These are phyloP conservation scores for Astyanax mexicanus DNA, from an alignment of 2,797 vertebrate genomes.

Conservation along the genomic window DNA sequence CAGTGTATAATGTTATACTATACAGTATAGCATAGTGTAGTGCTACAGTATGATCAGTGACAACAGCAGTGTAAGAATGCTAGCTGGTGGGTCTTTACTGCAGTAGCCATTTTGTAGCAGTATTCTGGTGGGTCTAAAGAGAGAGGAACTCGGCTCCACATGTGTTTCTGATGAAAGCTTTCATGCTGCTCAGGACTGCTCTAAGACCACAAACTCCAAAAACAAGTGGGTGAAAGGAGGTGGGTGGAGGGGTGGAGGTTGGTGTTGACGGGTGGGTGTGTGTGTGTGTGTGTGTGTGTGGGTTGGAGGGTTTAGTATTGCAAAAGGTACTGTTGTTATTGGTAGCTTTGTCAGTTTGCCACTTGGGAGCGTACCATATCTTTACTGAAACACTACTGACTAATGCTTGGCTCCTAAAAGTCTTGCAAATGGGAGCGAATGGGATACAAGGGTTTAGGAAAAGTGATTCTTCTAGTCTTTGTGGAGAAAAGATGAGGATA, in stretches of 20 bases:
- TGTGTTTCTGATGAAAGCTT: constrained; percentile 57
- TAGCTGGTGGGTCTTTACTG: constrained; percentile 20
- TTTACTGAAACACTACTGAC: too few species aligned
- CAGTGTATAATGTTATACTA: too few species aligned
- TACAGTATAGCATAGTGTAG: too few species aligned
- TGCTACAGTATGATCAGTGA: too few species aligned
- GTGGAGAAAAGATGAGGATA: too few species aligned
- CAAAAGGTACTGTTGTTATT: constrained; percentile 57
- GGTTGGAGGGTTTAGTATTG: constrained; percentile 48
- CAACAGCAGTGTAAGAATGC: constrained; percentile 9
- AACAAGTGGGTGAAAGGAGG: constrained; percentile 43
- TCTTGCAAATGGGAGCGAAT: too few species aligned
- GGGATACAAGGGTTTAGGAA: too few species aligned
- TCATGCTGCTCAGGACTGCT: constrained; percentile 39
- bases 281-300: too few species aligned
- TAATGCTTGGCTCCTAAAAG: too few species aligned
- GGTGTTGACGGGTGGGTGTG: constrained; percentile 30
- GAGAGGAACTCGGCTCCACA: constrained; percentile 51
- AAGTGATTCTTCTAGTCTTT: too few species aligned
- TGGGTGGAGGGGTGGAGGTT: constrained; percentile 27
- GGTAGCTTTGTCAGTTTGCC: constrained; percentile 14
- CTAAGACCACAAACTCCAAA: constrained; percentile 46
- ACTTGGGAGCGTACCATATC: too few species aligned
- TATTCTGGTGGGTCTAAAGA: constrained; percentile 29
- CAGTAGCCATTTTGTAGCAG: constrained; percentile 29